phyloP scores from a whole-genome alignment of 2,888 invertebrate species.

The Celastrina argiolus region DNA sequence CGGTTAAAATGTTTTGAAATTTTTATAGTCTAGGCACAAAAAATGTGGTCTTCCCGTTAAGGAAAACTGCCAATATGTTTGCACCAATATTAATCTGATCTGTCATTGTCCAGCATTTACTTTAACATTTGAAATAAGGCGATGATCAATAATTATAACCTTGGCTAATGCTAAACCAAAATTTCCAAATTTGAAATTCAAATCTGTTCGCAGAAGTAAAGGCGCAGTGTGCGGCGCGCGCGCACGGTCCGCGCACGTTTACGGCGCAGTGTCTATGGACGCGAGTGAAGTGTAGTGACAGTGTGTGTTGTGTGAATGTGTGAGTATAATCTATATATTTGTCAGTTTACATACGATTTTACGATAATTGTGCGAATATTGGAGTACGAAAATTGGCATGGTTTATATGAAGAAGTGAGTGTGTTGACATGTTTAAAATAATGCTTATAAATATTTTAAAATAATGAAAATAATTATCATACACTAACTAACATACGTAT shows the following conservation, averaged over 20 bases:
- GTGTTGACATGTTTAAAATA: too few species aligned
- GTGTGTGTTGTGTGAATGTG: slow-evolving; percentile 46
- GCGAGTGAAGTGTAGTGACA: slow-evolving; percentile 58
- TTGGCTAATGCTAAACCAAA: background rate
- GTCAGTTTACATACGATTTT: too few species aligned
- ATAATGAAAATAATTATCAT: too few species aligned
- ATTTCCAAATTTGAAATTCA: slow-evolving; percentile 7
- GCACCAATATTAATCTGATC: background rate
- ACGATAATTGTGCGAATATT: too few species aligned
- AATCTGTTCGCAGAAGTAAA: background rate
- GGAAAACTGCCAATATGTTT: background rate
- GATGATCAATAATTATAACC: background rate
- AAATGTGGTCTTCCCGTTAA: too few species aligned
- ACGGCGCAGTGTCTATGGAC: slow-evolving; percentile 54
- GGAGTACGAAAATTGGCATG: too few species aligned
- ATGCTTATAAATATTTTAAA: background rate
- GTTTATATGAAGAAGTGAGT: too few species aligned
- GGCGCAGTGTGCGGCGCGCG: slow-evolving; percentile 38
- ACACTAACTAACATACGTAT: too few species aligned
- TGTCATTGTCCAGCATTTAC: background rate
- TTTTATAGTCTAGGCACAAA: too few species aligned
- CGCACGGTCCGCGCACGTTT: slow-evolving; percentile 55
- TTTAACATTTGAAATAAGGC: background rate
- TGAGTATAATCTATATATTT: too few species aligned
- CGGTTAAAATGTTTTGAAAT: too few species aligned